Evolutionary conservation across 2,113 vertebrate species (phyloP), one percentile per base, ranked within the genome.

Genomic region (Gopherus flavomarginatus): DNA sequence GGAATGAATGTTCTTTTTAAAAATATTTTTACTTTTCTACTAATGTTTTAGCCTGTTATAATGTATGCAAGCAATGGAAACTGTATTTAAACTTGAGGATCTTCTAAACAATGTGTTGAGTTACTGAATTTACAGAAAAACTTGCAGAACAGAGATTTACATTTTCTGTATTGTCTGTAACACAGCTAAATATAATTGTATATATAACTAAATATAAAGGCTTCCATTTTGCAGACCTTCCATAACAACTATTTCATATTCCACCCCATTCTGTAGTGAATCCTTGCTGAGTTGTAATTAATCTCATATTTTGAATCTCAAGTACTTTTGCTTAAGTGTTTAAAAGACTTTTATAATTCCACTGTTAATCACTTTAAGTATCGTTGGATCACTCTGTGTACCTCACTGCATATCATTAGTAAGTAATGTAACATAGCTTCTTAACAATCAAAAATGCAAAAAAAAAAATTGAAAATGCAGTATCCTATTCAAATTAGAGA

Each of bases 261-360:
- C 44, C 6, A 29, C 83, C 6, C 8, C 85, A 88, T 95, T 96
- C 93, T 93, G 87, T 83, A 90, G 86, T 93, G 62, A 92, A 90
- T 57, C 72, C 89, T 84, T 95, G 87, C 84, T 69, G 31, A 54
- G 83, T 13, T 96, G 80, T 78, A 86, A 85, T 89, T 89, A 87
- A 85, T 94, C 90, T 83, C 85, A 75, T 89, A 86, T 94, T 89
- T 97, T 86, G 50, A 47, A 69, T 24, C 14, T 83, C 4, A 77
- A 44, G 26, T 26, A 57, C 62, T 31, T 53, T 78, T 92, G n/a
- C 44, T 83, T 50, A 78, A 44, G 19, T 62, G 6, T 29, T 78
- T 79, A 65, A 22, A 79, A 89, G 87, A 93, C 89, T 96, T 97
- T 90, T 94, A 77, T 92, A 97, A 94, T 95, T 87, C 87, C 89